Conservation (phyloP, 2,797 vertebrate species). For the Trachops cirrhosus region DNA sequence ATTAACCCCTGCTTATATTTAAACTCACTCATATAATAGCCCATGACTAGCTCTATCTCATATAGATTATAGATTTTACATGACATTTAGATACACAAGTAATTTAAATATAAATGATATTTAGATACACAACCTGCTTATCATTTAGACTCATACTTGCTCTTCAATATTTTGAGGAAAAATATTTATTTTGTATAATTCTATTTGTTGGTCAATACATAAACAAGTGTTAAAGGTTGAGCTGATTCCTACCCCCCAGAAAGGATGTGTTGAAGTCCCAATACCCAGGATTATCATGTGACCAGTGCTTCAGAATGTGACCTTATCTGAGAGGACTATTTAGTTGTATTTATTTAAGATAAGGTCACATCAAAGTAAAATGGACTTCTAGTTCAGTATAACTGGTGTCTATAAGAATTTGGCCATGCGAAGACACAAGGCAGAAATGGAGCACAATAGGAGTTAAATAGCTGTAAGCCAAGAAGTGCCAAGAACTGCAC, state of each 20-base stretch:
- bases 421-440: background rate
- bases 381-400: background rate
- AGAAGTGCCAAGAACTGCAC: background rate
- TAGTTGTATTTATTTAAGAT: background rate
- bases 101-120: background rate
- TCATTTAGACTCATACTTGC: background rate
- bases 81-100: background rate
- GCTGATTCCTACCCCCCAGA: background rate
- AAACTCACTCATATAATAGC: background rate
- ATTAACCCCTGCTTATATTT: background rate
- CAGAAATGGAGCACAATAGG: background rate
- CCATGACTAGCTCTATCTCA: background rate
- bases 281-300: background rate
- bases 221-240: background rate
- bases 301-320: background rate
- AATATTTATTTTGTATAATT: background rate
- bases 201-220: background rate
- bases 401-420: background rate
- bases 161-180: background rate
- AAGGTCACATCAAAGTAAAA: background rate
- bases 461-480: background rate
- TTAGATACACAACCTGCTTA: background rate
- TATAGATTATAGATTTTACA: background rate
- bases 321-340: background rate
- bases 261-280: background rate